Evolutionary conservation across 1,140 invertebrate species (phyloP), one percentile per base, ranked within the genome.

Genomic region (Manduca sexta): DNA sequence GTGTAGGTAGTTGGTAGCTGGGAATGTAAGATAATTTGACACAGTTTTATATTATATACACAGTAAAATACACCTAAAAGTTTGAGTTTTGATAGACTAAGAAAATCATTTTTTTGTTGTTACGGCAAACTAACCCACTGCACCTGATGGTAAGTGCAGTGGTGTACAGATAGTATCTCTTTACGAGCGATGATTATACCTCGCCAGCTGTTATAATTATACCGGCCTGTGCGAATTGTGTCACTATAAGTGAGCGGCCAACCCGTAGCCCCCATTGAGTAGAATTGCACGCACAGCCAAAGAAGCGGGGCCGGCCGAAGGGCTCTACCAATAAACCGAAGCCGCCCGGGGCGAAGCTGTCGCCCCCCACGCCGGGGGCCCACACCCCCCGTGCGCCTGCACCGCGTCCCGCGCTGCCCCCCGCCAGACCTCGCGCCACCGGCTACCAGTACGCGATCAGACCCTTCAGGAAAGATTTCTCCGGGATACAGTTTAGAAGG

Each of bases 291-390:
- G 8, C 15, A 3, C 48, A 83, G 79, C 74, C 72, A 1, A 86
- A 86, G 54, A 85, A 85, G 56, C 64, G 84, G 31, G 84, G 84
- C 3, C 73, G 84, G 0, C 84, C 84, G 0, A 86, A 84, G 48
- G 82, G 84, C 16, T 86, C 84, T 7, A 84, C 81, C n/a, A 86
- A 86, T 67, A 85, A 85, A 64, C 84, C 84, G 44, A 85, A 84
- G 66, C 74, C 79, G 0, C 61, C 75, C 8, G 79, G 66, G 1
- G 18, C 62, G 5, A 44, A 59, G 59, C 57, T 21, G 29, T 37
- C 45, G 15, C 53, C 50, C 51, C 15, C 44, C 15, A 10, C 38
- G 21, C 37, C 47, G 10, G 42, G 51, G 10, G 55, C 62, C 34
- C 49, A 45, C 39, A 16, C 56, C 37, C 60, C 64, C 2, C 59